Evolutionary conservation across 2,113 vertebrate genomes (phyloP).

Genomic region (Chaetorhynchus papuensis): DNA sequence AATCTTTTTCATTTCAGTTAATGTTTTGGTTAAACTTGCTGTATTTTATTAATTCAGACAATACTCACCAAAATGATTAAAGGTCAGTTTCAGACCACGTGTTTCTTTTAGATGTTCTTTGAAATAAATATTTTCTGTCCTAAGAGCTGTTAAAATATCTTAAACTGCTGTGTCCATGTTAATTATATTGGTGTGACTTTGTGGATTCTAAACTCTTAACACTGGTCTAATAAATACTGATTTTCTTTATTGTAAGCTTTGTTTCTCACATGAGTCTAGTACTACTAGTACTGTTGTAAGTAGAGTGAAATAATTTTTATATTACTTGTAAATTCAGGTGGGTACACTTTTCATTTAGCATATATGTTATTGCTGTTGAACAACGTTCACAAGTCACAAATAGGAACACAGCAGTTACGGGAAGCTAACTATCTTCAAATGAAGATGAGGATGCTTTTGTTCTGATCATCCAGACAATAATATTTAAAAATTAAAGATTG

Average conservation of each 20-base stretch:
- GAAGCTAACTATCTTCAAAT: not conserved
- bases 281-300: not conserved
- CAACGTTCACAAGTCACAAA: not conserved
- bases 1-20: not conserved
- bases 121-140: not conserved
- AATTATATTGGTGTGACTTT: not conserved
- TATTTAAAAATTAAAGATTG: not conserved
- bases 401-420: not conserved
- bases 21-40: not conserved
- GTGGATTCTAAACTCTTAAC: not conserved
- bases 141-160: not conserved
- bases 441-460: not conserved
- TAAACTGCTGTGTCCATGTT: not conserved
- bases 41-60: not conserved
- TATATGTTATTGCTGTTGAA: not conserved
- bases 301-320: not conserved
- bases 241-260: not conserved
- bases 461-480: not conserved
- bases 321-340: not conserved
- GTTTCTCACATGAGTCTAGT: not conserved
- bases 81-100: not conserved
- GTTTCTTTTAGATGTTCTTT: not conserved
- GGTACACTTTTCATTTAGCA: not conserved
- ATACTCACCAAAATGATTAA: not conserved
- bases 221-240: not conserved